Evolutionary conservation across 2,113 vertebrate genomes (phyloP).

Genomic region (Saccopteryx bilineata): DNA sequence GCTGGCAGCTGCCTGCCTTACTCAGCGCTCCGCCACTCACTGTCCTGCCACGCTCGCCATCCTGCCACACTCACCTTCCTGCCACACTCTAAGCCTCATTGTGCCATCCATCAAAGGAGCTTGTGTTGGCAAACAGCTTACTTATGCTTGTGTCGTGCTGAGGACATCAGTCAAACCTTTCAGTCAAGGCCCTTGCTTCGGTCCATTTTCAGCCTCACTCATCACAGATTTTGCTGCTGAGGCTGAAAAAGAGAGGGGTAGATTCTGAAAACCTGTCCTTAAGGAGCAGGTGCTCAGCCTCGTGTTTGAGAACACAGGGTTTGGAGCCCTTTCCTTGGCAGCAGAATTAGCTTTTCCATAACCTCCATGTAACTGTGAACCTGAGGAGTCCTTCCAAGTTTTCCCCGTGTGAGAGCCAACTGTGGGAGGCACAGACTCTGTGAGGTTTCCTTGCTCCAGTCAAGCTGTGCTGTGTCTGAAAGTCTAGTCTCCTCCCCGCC

Average conservation of each 20-base stretch:
- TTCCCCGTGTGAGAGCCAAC: slow-evolving; percentile 6
- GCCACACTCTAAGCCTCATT: not conserved
- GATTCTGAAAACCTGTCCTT: not conserved
- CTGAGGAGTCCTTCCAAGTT: slow-evolving; percentile 56
- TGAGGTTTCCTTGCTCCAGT: slow-evolving; percentile 40
- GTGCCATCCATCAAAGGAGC: slow-evolving; percentile 38
- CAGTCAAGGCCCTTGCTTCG: not conserved
- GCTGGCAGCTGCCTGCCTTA: not conserved
- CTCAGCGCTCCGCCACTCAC: not conserved
- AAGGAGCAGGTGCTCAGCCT: slow-evolving; percentile 50
- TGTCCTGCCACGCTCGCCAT: not conserved
- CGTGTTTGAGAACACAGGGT: not conserved
- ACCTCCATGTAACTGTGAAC: slow-evolving; percentile 74
- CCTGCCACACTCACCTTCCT: not conserved
- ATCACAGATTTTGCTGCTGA: slow-evolving; percentile 53
- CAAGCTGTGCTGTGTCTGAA: slow-evolving; percentile 58
- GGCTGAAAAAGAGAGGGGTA: slow-evolving; percentile 40
- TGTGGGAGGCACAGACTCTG: slow-evolving; percentile 47
- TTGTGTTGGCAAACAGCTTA: slow-evolving; percentile 65
- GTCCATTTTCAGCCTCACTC: slow-evolving; percentile 74
- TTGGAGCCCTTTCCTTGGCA: slow-evolving; percentile 63
- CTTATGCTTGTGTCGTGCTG: slow-evolving; percentile 49
- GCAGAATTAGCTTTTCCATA: slow-evolving; percentile 65
- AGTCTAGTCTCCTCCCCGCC: slow-evolving; percentile 24
- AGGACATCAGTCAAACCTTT: slow-evolving; percentile 54